Evolutionary conservation across 2,888 invertebrate genomes (phyloP).

Genomic region (Portevinia maculata): DNA sequence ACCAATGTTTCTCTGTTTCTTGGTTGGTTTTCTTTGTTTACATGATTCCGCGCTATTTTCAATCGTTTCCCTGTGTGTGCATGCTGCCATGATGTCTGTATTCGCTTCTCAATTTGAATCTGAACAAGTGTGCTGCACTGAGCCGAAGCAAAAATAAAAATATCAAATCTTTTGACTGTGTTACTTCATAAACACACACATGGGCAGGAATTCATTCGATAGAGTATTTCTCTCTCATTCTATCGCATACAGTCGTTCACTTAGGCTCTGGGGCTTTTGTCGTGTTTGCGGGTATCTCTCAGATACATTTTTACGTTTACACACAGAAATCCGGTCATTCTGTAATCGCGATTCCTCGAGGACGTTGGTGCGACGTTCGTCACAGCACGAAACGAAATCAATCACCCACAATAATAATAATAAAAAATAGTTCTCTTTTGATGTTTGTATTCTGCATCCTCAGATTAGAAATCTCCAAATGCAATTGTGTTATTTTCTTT

Average conservation of each 20-base stretch:
- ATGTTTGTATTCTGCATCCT: constrained; percentile 44
- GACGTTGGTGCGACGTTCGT: constrained; percentile 81
- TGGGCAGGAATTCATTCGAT: constrained; percentile 18
- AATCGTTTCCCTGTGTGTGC: constrained; percentile 34
- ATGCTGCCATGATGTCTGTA: constrained; percentile 38
- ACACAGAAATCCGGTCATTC: constrained; percentile 83
- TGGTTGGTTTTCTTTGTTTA: constrained; percentile 71
- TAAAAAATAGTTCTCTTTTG: constrained; percentile 21
- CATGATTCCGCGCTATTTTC: constrained; percentile 73
- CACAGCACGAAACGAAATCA: constrained; percentile 72
- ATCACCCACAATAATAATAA: constrained; percentile 58
- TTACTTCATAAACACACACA: constrained; percentile 7
- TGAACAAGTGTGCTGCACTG: constrained; percentile 73
- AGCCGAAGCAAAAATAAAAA: constrained; percentile 62
- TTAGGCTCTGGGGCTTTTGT: constrained; percentile 22
- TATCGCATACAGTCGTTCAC: constrained; percentile 27
- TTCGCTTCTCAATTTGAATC: constrained; percentile 14
- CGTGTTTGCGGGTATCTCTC: constrained; percentile 70
- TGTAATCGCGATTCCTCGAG: constrained; percentile 83
- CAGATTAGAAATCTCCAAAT: constrained; percentile 53
- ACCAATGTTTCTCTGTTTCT: constrained; percentile 42
- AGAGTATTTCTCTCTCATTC: constrained; percentile 54
- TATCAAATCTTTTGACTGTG: constrained; percentile 29
- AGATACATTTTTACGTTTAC: constrained; percentile 81
- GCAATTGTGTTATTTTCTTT: constrained; percentile 42